Percentiles rank a stretch among this genome's conserved stretches.
These are phyloP conservation scores for Acronicta aceris DNA, from an alignment of 2,888 invertebrate genomes.

Conservation along the genomic window DNA sequence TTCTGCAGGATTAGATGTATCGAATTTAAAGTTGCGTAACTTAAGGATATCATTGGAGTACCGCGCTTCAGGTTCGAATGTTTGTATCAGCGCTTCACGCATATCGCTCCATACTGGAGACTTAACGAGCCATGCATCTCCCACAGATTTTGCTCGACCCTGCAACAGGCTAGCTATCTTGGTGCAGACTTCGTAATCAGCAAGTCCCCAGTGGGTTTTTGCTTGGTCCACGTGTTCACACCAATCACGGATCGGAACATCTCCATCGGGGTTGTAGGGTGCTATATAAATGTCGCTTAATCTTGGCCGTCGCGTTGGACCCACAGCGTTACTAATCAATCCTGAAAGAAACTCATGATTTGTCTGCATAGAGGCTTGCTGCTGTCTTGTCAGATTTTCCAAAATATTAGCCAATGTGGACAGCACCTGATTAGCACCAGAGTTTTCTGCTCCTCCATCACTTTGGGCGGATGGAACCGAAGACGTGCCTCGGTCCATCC, in stretches of 20 bases:
- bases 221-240: neutral
- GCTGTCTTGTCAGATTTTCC: neutral
- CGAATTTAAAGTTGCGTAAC: neutral
- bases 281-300: constrained; percentile 1
- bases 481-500: too few species aligned
- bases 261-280: neutral
- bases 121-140: neutral
- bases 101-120: neutral
- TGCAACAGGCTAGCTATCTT: neutral
- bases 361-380: neutral
- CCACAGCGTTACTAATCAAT: neutral
- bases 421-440: too few species aligned
- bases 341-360: neutral
- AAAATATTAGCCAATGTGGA: neutral
- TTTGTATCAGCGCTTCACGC: neutral
- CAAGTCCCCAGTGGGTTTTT: neutral
- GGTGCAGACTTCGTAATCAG: neutral
- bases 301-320: neutral
- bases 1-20: neutral
- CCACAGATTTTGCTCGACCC: neutral
- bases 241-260: neutral
- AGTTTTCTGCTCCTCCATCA: too few species aligned
- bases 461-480: too few species aligned
- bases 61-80: neutral
- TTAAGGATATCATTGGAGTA: constrained; percentile 1